These are phyloP conservation scores for Sylvietta virens DNA, from an alignment of 2,113 vertebrate species.

Conservation along the genomic window DNA sequence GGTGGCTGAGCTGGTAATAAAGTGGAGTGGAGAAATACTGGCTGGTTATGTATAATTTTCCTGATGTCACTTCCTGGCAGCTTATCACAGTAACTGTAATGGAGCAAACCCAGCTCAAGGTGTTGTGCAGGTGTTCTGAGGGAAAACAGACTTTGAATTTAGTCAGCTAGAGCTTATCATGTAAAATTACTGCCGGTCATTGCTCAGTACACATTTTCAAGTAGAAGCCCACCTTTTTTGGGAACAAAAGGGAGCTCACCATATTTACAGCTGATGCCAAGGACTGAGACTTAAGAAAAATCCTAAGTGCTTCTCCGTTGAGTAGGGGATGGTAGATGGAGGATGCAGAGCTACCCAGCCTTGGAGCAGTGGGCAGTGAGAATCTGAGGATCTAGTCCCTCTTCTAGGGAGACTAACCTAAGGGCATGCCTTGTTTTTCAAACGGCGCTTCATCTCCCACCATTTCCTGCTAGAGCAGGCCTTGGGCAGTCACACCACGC, in stretches of 20 bases:
- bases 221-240: not conserved
- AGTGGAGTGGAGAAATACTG: not conserved
- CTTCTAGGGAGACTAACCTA: not conserved
- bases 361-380: not conserved
- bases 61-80: not conserved
- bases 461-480: not conserved
- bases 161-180: not conserved
- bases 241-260: not conserved
- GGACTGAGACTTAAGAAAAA: not conserved
- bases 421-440: not conserved
- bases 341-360: not conserved
- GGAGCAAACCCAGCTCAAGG: not conserved
- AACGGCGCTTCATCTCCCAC: not conserved
- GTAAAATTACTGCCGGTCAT: not conserved
- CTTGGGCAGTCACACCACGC: fast-evolving
- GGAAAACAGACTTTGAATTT: not conserved
- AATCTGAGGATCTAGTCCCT: not conserved
- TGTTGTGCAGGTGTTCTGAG: not conserved
- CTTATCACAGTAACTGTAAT: not conserved
- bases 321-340: not conserved
- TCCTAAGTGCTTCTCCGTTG: not conserved
- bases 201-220: not conserved
- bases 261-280: not conserved
- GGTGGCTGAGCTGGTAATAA: not conserved
- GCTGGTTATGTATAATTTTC: not conserved